Base-by-base conservation (phyloP, 2,888 invertebrate species). In the Ichneumoninae sp. region DNA sequence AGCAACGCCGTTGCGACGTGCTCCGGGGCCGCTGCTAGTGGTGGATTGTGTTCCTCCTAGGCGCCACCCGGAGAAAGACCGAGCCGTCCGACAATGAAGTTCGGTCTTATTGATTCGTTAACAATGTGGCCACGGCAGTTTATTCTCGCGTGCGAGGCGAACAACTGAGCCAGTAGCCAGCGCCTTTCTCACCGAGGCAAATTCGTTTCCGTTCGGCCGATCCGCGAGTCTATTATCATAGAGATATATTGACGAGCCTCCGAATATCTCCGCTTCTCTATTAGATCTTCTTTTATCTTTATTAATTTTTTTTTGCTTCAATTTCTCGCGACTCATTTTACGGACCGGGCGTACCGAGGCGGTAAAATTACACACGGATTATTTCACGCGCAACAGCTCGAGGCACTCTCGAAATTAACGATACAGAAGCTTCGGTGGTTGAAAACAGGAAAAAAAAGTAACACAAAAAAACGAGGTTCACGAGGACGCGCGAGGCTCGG, bases 21-120 rank as follows among this genome's bases (percentile, higher is more conserved):
- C 16, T 47, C 44, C 44, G 44, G 44, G 44, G 44, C 22, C 13
- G 40, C 65, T 36, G 44, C 30, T 50, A 13, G 60, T 60, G 57
- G 69, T 75, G 81, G 62, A 75, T 83, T 82, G 70, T 86, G 80
- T 82, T 80, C 81, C 83, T 68, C 54, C 33, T 71, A 66, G 66
- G 76, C 83, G 80, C 86, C 85, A 71, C 47, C 44, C 44, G 68
- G 57, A 60, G 65, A 72, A 79, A 80, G 47, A 72, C 54, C 26
- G 40, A 44, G 68, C 68, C 47, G 72, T 60, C 16, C 88, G 89
- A 89, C 89, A 90, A 90, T 90, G 88, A 90, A 89, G 89, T 90
- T 90, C 87, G 85, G 89, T 89, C 90, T 90, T 90, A 91, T 91
- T 89, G 90, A 90, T 91, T 90, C 88, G 89, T 90, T 90, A 90